Evolutionary conservation across 2,888 invertebrate species (phyloP).

Genomic region (Chouioia cunea): DNA sequence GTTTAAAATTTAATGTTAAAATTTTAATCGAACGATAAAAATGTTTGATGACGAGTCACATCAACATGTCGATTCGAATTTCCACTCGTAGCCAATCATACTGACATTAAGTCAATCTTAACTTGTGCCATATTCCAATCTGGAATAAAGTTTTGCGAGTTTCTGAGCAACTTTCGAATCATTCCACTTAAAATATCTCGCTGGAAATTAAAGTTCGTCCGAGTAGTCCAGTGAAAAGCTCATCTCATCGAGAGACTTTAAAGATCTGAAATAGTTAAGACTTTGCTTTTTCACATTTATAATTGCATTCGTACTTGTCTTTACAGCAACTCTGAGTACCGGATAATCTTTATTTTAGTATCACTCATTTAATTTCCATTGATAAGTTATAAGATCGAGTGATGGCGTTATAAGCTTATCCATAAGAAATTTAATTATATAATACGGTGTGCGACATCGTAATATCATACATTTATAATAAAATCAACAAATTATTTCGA

Average conservation of each 20-base stretch:
- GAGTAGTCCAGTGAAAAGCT: neutral
- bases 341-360: too few relatives aligned
- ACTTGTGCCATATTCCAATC: slow-evolving; percentile 41
- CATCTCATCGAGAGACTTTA: neutral
- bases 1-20: neutral
- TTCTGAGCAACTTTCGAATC: slow-evolving; percentile 32
- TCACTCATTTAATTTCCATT: too few relatives aligned
- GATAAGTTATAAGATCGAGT: too few relatives aligned
- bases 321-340: too few relatives aligned
- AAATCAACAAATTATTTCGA: too few relatives aligned
- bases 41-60: slow-evolving; percentile 15
- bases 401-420: too few relatives aligned
- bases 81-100: slow-evolving; percentile 28
- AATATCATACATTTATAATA: too few relatives aligned
- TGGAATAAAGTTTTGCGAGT: slow-evolving; percentile 12
- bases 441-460: too few relatives aligned
- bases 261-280: neutral
- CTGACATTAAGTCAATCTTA: slow-evolving; percentile 42
- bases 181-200: slow-evolving; percentile 47
- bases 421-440: too few relatives aligned
- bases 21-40: slow-evolving; percentile 4
- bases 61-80: slow-evolving; percentile 7
- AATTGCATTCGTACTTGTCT: neutral
- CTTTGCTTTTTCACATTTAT: neutral
- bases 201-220: slow-evolving; percentile 44